Conservation (phyloP, 2,113 vertebrate species). For the Leucoraja erinaceus region DNA sequence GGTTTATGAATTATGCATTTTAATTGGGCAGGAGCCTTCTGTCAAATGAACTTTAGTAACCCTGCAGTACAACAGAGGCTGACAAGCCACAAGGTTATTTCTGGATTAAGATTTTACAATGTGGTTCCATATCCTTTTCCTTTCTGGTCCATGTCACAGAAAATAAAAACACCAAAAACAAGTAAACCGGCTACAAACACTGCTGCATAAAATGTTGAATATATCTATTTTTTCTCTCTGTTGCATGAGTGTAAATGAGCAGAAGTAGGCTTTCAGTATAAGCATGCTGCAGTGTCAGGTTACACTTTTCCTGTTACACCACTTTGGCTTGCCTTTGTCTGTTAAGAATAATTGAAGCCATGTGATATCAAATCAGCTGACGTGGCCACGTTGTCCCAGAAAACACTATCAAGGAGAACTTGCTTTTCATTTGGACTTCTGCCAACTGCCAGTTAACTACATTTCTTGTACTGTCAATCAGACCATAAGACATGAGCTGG, state of each 20-base stretch:
- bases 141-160: neutral
- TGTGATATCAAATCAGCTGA: slow-evolving; percentile 54
- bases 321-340: slow-evolving; percentile 44
- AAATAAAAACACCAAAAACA: neutral
- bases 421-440: neutral
- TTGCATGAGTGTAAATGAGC: neutral
- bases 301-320: slow-evolving; percentile 54
- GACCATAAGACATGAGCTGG: neutral
- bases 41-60: slow-evolving; percentile 51
- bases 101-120: slow-evolving; percentile 19
- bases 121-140: neutral
- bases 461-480: neutral
- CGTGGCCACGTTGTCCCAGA: slow-evolving; percentile 49
- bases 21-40: neutral
- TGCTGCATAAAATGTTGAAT: neutral
- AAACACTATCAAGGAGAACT: slow-evolving; percentile 28
- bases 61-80: slow-evolving; percentile 32
- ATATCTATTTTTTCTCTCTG: neutral
- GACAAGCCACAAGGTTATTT: slow-evolving; percentile 47
- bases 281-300: slow-evolving; percentile 39
- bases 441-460: slow-evolving; percentile 10
- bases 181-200: neutral
- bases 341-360: slow-evolving; percentile 55
- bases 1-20: neutral
- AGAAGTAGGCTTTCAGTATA: neutral